Percentiles rank a stretch among this genome's conserved stretches.
Conservation (phyloP, 1,140 invertebrate genomes). For the Heliconius hermathena region DNA sequence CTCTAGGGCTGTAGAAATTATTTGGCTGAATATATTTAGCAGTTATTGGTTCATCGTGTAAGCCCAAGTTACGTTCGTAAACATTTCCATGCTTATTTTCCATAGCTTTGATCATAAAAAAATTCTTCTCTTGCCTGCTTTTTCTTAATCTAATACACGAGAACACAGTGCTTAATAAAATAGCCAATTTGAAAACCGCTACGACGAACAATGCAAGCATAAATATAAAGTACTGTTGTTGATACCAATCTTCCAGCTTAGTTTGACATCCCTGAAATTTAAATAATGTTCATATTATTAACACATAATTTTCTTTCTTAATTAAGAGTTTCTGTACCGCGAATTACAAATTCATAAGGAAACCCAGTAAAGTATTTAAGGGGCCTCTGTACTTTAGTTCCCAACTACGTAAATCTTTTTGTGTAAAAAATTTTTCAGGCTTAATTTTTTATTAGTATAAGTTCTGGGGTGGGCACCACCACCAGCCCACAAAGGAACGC, state of each 20-base stretch:
- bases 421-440: no score
- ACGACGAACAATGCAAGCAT: constrained; percentile 85
- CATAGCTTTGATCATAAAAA: constrained; percentile 65
- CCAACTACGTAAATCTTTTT: no score
- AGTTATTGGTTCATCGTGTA: constrained; percentile 67
- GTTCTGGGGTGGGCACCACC: no score
- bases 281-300: constrained; percentile 36
- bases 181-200: constrained; percentile 86
- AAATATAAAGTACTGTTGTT: constrained; percentile 88
- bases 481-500: no score
- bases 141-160: constrained; percentile 84
- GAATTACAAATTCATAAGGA: no score
- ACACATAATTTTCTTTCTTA: not conserved
- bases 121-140: constrained; percentile 59
- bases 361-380: no score
- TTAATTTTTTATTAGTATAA: no score
- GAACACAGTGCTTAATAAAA: constrained; percentile 86
- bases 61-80: constrained; percentile 68
- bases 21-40: constrained; percentile 79
- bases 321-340: no score
- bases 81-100: constrained; percentile 72
- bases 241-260: constrained; percentile 89
- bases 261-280: constrained; percentile 86
- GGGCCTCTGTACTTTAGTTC: no score
- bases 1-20: constrained; percentile 77